Base-by-base conservation (phyloP, 2,113 vertebrate species). In the Mesembrinibis cayennensis region DNA sequence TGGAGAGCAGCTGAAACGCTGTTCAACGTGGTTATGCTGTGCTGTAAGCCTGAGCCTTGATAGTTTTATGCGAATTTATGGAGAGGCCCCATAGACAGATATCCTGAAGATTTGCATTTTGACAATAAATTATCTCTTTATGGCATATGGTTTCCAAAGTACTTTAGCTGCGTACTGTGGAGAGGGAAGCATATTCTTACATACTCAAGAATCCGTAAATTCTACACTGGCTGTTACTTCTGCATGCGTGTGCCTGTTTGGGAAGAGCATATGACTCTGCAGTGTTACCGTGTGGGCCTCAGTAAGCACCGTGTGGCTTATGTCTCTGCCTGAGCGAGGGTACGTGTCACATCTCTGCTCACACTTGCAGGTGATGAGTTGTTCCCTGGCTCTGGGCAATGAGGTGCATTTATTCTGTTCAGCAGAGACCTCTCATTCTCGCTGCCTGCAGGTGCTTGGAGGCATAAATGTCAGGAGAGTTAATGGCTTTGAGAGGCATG, bases 351-450 rank as follows among this genome's bases (percentile, higher is more conserved):
- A 17, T 34, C 61, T 78, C 65, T 77, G 63, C 40, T 87, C 47
- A 14, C 1, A 0, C 50, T 73, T 36, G 38, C 27, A n/a, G 88
- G 45, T 0, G 0, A 42, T 30, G 78, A 44, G 40, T 77, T 66
- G 45, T 70, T 70, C 63, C 50, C 25, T 74, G 38, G 34, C 55
- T 83, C 42, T 26, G 16, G 77, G 72, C 38, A 11, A 27, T 16
- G 67, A 73, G 17, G 29, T 42, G 63, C 3, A 0, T 94, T 89
- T 83, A 38, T 80, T 59, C 12, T 20, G 63, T 65, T 81, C 18
- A 50, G 42, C 86, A 70, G 59, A 86, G 67, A 66, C 29, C 17
- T 82, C 47, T 21, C 0, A 0, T 58, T 36, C 61, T 90, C 0
- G 0, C 29, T 87, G 52, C 65, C 40, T 6, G 1, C 13, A 13